These are phyloP conservation scores for Catotricha subobsoleta DNA, from an alignment of 2,888 invertebrate species.

Conservation along the genomic window DNA sequence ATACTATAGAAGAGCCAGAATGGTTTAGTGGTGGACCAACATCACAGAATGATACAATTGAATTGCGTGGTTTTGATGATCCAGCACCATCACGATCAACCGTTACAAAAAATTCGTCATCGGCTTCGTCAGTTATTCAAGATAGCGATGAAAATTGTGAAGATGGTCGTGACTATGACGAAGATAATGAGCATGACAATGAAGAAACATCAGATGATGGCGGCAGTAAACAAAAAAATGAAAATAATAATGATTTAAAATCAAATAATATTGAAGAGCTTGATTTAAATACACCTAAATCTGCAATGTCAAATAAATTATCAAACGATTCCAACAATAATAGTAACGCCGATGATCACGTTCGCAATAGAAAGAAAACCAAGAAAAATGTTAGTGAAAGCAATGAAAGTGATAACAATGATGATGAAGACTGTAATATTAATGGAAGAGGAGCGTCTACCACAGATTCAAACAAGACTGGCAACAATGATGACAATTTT, in stretches of 20 bases:
- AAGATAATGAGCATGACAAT: neutral
- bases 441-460: too few relatives aligned
- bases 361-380: neutral
- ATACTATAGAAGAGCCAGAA: slow-evolving; percentile 84
- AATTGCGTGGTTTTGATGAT: slow-evolving; percentile 82
- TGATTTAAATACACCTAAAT: too few relatives aligned
- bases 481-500: slow-evolving; percentile 26
- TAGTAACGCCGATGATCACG: too few relatives aligned
- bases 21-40: slow-evolving; percentile 84
- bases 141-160: neutral
- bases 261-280: neutral
- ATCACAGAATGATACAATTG: slow-evolving; percentile 81
- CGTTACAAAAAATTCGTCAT: too few relatives aligned
- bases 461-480: neutral
- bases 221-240: neutral
- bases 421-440: too few relatives aligned
- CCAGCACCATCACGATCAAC: slow-evolving; percentile 19
- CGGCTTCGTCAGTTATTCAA: too few relatives aligned
- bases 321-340: too few relatives aligned
- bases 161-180: neutral
- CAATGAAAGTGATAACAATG: slow-evolving; percentile 3
- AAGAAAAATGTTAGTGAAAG: slow-evolving; percentile 4
- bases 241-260: neutral
- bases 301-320: too few relatives aligned
- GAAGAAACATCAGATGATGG: neutral